Percentiles rank a stretch among this genome's conserved stretches.
Evolutionary conservation across 2,113 vertebrate genomes (phyloP).

Genomic region (Nyctibius bracteatus): DNA sequence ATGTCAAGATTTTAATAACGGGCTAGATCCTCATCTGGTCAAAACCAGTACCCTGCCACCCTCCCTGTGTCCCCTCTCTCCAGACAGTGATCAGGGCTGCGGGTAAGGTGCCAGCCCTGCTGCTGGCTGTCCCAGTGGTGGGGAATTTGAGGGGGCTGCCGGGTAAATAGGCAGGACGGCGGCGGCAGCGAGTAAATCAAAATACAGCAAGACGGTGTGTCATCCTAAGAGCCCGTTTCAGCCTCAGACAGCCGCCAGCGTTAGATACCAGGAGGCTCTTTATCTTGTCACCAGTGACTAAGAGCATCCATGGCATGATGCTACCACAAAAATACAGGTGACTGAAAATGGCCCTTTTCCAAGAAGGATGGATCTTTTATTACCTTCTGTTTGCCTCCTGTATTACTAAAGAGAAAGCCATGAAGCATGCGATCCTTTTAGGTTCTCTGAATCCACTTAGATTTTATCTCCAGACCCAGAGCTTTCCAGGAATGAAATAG

Average conservation of each 20-base stretch:
- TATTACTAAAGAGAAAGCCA: background rate
- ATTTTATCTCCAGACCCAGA: slow-evolving; percentile 38
- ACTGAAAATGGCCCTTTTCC: slow-evolving; percentile 31
- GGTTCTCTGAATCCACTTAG: slow-evolving; percentile 48
- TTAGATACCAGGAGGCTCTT: background rate
- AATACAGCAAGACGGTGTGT: background rate
- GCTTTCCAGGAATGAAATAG: slow-evolving; percentile 61
- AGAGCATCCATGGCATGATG: background rate
- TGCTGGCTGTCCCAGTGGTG: background rate
- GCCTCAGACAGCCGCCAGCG: slow-evolving; percentile 6
- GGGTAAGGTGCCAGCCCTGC: background rate
- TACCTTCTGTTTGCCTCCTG: background rate
- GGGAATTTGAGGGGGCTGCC: background rate
- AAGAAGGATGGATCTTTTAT: slow-evolving; percentile 6
- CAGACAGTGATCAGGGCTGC: background rate
- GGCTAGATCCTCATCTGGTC: background rate
- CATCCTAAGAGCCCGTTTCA: background rate
- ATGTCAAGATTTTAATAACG: background rate
- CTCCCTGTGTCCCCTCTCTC: accelerated
- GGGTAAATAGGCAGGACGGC: background rate
- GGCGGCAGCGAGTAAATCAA: background rate
- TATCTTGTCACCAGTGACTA: background rate
- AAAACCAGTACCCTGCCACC: background rate
- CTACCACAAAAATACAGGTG: slow-evolving; percentile 5
- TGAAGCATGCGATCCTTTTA: slow-evolving; percentile 41